Evolutionary conservation across 2,113 vertebrate genomes (phyloP), one percentile per base, ranked within the genome.

Genomic region (Trematocara nigrifrons): DNA sequence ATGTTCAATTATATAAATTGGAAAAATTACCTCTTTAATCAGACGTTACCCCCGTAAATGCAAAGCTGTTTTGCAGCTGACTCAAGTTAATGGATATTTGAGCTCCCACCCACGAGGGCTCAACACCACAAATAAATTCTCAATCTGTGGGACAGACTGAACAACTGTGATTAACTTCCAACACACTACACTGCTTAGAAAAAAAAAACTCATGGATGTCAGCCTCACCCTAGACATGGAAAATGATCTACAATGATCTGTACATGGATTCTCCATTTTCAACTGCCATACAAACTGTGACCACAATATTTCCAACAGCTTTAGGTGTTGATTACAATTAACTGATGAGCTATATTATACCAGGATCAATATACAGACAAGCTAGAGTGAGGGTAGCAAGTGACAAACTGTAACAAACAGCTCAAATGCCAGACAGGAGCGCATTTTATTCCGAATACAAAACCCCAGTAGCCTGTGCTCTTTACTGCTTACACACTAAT

Each of bases 401-500:
- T 83, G 22, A 88, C 33, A 87, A 88, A 49, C 29, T 3, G 47
- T 76, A 91, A 91, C 81, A 80, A 87, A 87, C 57, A 88, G 81
- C 12, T 49, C 79, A 92, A 89, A 91, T 76, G 80, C 40, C 87
- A 86, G 40, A 87, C n/a, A 85, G 79, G 33, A 86, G 76, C 87
- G 54, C 66, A 79, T 89, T 91, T 93, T 42, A 90, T 84, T 89
- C 85, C 82, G 86, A 93, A 95, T 93, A 93, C 89, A 90, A 94
- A 94, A 81, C 82, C 81, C 71, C 84, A 79, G 89, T 82, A 81
- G 83, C 77, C 82, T 29, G 76, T 86, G 76, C 85, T 90, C 53
- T 86, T 93, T 86, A 92, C 82, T 79, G 66, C 91, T 82, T 53
- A 86, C 85, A 90, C 89, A 82, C 86, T 96, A 96, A 96, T 96